Evolutionary conservation across 2,888 invertebrate genomes (phyloP), one percentile per base, ranked within the genome.

Genomic region (Diplolepis rosae): DNA sequence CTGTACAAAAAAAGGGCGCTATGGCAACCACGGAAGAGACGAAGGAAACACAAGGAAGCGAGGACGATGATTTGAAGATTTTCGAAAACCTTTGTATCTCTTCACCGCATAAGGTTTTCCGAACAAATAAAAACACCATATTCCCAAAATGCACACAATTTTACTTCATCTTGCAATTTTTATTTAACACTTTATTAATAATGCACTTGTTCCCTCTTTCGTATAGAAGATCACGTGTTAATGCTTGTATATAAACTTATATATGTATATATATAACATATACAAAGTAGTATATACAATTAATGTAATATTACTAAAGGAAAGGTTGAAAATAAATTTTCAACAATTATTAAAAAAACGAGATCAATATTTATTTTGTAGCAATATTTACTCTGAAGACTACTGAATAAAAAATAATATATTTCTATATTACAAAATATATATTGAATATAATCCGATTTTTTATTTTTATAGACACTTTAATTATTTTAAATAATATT

Each of bases 21-120:
- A 80, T 80, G 79, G 73, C 79, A 65, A 75, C 76, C 56, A 35
- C 78, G 71, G 82, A 82, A 66, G 81, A 82, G 54, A 80, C 81
- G 68, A 83, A 82, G 28, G 81, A 82, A 68, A 4, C 39, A 6
- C 61, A 39, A 13, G 61, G 39, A 39, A 61, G 61, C n/a, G 74
- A 91, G 30, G 90, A 91, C 77, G 94, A 94, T 84, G 95, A 95
- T 87, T 94, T 95, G 93, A 92, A 92, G 84, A 91, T 94, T 76
- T 95, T 93, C 86, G 93, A 95, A 89, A 91, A 92, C 4, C 89
- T 95, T 74, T 92, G 93, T 79, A 91, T 91, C 80, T 91, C 91
- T 84, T 90, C 89, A 77, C 90, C 90, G 13, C 89, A 89, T 54
- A 92, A 92, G 89, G 93, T 92, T 87, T 65, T 39, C n/a, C 5